Evolutionary conservation across 2,113 vertebrate genomes (phyloP), one percentile per base, ranked within the genome.

Genomic region (Leiothrix lutea): DNA sequence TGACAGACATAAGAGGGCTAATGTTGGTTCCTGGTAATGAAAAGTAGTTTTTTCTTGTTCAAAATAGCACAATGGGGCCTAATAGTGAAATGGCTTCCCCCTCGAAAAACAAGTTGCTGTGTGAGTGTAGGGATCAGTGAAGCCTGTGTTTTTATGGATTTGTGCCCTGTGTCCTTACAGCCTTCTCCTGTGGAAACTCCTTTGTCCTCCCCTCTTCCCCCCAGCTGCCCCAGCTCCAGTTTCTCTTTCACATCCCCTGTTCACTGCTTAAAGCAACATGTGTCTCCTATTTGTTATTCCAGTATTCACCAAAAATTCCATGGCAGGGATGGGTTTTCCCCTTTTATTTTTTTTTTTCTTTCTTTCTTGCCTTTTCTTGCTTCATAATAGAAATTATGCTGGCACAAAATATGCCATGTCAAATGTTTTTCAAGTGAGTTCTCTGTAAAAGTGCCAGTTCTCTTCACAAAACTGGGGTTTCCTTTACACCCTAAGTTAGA

Each of bases 1-100:
- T 90, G 88, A 92, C 67, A 95, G 77, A 97, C 45, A 33, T 70
- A 94, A 94, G 81, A 84, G 64, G 75, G 72, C 69, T 88, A 87
- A 73, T 88, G 54, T 47, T 75, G 47, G 90, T 44, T 69, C 69
- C 69, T 23, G 86, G 67, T 80, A 94, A 83, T 88, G 92, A 94
- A 92, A 92, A 93, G 69, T 42, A 75, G 38, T 25, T 71, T 25
- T 71, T 94, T 92, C 80, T 95, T 78, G 56, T 93, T 96, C 69
- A 78, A 78, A 92, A 86, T 33, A 84, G 61, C 82, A 88, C 64
- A 96, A 93, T 81, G 65, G 75, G 36, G 61, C 72, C 65, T 84
- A 96, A 78, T 64, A 92, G n/a, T 78, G 71, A 83, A 80, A 97
- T n/a, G 67, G 36, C 44, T 88, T 78, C 29, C 40, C 5, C 29